Evolutionary conservation across 2,888 invertebrate species (phyloP), one percentile per base, ranked within the genome.

Genomic region (Oscheius sp.): DNA sequence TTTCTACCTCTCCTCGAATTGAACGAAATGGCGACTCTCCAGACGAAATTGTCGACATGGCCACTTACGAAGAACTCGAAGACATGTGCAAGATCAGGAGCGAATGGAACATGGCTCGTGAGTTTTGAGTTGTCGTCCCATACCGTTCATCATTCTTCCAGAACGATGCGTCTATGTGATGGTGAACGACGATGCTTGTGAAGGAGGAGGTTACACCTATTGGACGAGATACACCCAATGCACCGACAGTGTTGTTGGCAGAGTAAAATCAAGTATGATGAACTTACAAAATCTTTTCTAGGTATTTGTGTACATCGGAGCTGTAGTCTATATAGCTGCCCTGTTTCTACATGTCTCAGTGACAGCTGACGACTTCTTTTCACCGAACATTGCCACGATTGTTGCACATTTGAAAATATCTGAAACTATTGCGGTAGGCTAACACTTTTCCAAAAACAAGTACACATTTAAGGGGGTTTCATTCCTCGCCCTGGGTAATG

Each of bases 401-500:
- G 89, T 90, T 3, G 89, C 90, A 73, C 90, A 90, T 33, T 77
- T 91, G 60, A 82, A 87, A 59, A 89, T 91, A 65, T 90, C 90
- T 77, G 90, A 91, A 81, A 91, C 90, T 78, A 87, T 91, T 48
- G 91, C 91, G 71, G 89, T 90, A 87, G 89, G 90, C 88, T 87
- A 87, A 1, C 5, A 57, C n/a, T 2, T 33, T 21, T 50, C 29
- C 21, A 2, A 4, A 1, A 9, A 51, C 9, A 2, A 13, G 11
- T 37, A 42, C 48, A 21, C 53, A 2, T 5, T 79, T 32, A 48
- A 91, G 87, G 93, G 93, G 2, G 93, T 93, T 9, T 93, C 93
- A n/a, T 91, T 93, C 81, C 87, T 93, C 83, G 93, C 93, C 0
- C 92, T 93, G 87, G 93, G 93, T 32, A 93, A 93, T 87, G 93